Base-by-base conservation (phyloP, 2,888 invertebrate species). In the Anoplius nigerrimus region DNA sequence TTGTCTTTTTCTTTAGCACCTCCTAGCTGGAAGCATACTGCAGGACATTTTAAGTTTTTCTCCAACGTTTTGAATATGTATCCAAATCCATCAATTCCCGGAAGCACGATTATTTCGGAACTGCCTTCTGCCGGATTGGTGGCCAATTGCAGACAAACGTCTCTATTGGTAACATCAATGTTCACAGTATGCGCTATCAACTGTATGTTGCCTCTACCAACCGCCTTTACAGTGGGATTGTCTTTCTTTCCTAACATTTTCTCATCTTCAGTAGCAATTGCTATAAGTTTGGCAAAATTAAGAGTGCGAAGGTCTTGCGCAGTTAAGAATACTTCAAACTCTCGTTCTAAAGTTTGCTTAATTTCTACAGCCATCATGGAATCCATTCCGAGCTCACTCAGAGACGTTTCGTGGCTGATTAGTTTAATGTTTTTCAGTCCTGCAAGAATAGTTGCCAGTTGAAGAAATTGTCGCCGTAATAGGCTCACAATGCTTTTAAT, bases 311-410 rank as follows among this genome's bases (percentile, higher is more conserved):
- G 94, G 78, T 98, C 97, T 84, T 96, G 95, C 4, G 97, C 94
- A 0, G 96, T 93, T 2, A 98, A 90, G 86, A 94, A 93, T 62
- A 98, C 90, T 84, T 98, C 97, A 85, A 94, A 97, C 86, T 97
- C 96, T 80, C 97, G 91, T 87, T 98, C 97, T 1, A 98, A 89
- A 0, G 95, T 94, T 89, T 98, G 97, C 81, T 98, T 98, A 78
- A 99, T 97, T 89, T 99, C 98, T 0, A 98, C 96, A 0, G 96
- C 97, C 97, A 97, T 98, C 91, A 98, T 93, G 0, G 98, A 98
- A 90, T 99, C 98, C 93, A 99, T 95, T 43, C 98, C 98, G 73
- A 99, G 90, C 87, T 98, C 98, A 0, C 96, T 95, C 1, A 99
- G 90, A 0, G 94, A 93, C 0, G 93, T 92, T 82, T 93, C 93